phyloP scores from a whole-genome alignment of 2,113 vertebrate species.

The Nannospalax galili region DNA sequence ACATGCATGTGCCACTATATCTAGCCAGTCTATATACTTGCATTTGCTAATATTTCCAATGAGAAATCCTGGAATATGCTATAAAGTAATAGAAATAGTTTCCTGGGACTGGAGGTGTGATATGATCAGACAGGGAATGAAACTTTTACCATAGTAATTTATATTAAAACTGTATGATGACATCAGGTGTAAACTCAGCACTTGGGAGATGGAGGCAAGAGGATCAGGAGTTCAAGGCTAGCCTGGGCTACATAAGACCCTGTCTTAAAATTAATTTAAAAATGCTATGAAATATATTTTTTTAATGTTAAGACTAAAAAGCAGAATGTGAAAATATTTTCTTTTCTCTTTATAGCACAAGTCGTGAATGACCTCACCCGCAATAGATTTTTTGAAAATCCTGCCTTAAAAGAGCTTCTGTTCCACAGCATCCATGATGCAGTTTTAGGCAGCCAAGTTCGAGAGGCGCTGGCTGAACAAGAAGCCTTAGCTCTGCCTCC shows the following conservation, averaged over 20 bases:
- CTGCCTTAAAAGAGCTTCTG: conserved; percentile 85
- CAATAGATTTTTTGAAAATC: conserved; percentile 91
- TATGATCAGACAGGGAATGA: not conserved
- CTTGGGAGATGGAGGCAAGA: not conserved
- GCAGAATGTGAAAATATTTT: not conserved
- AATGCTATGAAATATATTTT: not conserved
- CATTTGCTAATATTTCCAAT: conserved; percentile 3
- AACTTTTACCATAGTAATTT: not conserved
- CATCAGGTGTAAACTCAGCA: not conserved
- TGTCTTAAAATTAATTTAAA: not conserved
- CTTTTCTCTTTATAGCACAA: conserved; percentile 85
- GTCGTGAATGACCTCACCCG: conserved; percentile 89
- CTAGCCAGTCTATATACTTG: not conserved
- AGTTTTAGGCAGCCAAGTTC: conserved; percentile 88
- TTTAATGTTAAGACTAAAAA: not conserved
- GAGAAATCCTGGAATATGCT: not conserved
- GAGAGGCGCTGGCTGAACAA: conserved; percentile 66
- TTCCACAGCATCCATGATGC: conserved; percentile 96
- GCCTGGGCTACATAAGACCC: not conserved
- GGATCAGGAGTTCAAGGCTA: not conserved
- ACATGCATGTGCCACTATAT: not conserved
- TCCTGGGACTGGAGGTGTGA: not conserved
- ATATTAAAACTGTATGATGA: not conserved
- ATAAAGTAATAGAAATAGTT: conserved; percentile 12
- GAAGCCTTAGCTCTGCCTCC: not conserved